Evolutionary conservation across 64 coral and sea anemone species (phyloP).

Genomic region (Actinia tenebrosa): DNA sequence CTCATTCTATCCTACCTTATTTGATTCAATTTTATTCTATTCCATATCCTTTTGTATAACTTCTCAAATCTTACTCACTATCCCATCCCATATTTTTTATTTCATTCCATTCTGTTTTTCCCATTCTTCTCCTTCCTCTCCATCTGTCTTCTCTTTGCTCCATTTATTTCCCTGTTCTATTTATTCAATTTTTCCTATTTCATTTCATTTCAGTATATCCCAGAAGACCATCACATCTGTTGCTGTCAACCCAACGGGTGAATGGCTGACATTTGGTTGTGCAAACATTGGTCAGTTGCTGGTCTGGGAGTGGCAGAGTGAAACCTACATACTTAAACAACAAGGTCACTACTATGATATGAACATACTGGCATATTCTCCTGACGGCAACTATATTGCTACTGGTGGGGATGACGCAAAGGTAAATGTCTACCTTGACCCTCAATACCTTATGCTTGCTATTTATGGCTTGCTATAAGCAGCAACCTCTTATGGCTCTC

Average conservation of each 20-base stretch:
- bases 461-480: too few relatives aligned
- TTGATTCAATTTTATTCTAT: not conserved
- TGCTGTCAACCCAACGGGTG: conserved; percentile 78
- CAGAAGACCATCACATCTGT: conserved; percentile 71
- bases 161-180: not conserved
- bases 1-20: not conserved
- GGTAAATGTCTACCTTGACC: conserved; percentile 10
- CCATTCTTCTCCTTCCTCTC: not conserved
- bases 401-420: conserved; percentile 98
- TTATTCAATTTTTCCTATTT: not conserved
- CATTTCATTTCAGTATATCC: conserved; percentile 59
- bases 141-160: not conserved
- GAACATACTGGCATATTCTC: conserved; percentile 87
- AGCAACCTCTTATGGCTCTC: too few relatives aligned
- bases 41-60: not conserved
- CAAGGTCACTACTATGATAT: conserved; percentile 98
- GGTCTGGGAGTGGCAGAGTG: conserved; percentile 99
- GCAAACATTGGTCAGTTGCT: conserved; percentile 78
- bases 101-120: not conserved
- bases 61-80: not conserved
- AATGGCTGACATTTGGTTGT: conserved; percentile 97
- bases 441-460: too few relatives aligned
- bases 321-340: conserved; percentile 92
- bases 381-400: conserved; percentile 81
- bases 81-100: not conserved